phyloP scores from a whole-genome alignment of 2,888 invertebrate species.

The Cremastinae sp. region DNA sequence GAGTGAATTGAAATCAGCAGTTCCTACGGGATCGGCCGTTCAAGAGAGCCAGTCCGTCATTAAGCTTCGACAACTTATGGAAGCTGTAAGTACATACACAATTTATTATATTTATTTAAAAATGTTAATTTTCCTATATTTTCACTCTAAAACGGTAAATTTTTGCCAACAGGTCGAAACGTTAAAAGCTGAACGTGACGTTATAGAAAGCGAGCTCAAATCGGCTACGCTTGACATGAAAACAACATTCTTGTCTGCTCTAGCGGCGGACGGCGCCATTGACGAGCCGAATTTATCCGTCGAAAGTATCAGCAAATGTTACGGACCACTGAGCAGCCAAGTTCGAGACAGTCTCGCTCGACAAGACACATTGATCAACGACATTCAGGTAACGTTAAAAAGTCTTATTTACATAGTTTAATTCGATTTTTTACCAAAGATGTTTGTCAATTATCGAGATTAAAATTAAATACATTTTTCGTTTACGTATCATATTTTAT shows the following conservation, averaged over 20 bases:
- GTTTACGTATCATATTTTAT: too few relatives aligned
- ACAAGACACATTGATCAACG: conserved; percentile 86
- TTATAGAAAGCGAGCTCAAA: conserved; percentile 93
- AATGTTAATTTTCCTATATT: too few relatives aligned
- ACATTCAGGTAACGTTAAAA: conserved; percentile 84
- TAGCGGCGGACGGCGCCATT: conserved; percentile 89
- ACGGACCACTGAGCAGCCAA: conserved; percentile 89
- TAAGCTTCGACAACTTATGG: conserved; percentile 89
- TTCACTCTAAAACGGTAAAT: too few relatives aligned
- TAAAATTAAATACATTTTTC: too few relatives aligned
- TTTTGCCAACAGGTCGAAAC: conserved; percentile 84
- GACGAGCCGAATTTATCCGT: conserved; percentile 89
- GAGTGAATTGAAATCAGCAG: conserved; percentile 85
- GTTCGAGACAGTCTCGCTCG: conserved; percentile 88
- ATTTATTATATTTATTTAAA: neutral
- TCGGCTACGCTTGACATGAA: conserved; percentile 91
- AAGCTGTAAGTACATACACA: conserved; percentile 82
- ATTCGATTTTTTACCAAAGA: too few relatives aligned
- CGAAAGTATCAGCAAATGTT: conserved; percentile 87
- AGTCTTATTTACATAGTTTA: too few relatives aligned
- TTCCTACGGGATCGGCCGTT: conserved; percentile 86
- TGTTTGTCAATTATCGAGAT: too few relatives aligned
- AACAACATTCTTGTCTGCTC: conserved; percentile 87
- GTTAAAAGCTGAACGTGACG: conserved; percentile 94
- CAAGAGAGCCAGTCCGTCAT: conserved; percentile 84